Base-by-base conservation (phyloP, 2,888 invertebrate species). In the Leucoma salicis region DNA sequence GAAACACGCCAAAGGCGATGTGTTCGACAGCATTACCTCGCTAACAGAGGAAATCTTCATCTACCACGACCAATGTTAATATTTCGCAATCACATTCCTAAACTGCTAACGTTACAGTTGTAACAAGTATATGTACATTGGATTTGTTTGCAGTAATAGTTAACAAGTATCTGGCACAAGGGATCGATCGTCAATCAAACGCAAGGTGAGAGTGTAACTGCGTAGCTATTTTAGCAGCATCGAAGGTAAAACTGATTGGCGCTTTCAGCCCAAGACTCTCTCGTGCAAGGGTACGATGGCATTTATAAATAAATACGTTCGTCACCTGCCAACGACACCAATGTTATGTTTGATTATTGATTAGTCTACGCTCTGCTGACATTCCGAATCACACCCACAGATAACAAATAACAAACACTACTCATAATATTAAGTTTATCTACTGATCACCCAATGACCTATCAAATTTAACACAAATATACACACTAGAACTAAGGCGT, bases 171-270 rank as follows among this genome's bases (percentile, higher is more conserved):
- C 87, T 89, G 88, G 89, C 88, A 88, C 86, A 82, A 82, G 84
- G 80, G 82, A 87, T 88, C 84, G 82, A 88, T 88, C 87, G 86
- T 89, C 87, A 88, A 89, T 89, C 88, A 89, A 87, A 87, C 75
- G 84, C 89, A 89, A 89, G 89, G 89, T 84, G 82, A 89, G 83
- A 87, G 87, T 85, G 77, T 82, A 80, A 85, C 82, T 81, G 78
- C 69, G 74, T 66, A 73, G 83, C 86, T 88, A 89, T 89, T 89
- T 89, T 87, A 84, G 84, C 84, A 82, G 78, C 82, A 82, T 82
- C 82, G 89, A 89, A 89, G 89, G 89, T 86, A 89, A 89, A 81
- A 86, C 78, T 81, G 82, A 87, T 85, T 84, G 76, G 79, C 81
- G 82, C 87, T 87, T 89, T 89, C 87, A 73, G 82, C 78, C 82